Base-by-base conservation (phyloP, 2,113 vertebrate species). In the Stercorarius parasiticus region DNA sequence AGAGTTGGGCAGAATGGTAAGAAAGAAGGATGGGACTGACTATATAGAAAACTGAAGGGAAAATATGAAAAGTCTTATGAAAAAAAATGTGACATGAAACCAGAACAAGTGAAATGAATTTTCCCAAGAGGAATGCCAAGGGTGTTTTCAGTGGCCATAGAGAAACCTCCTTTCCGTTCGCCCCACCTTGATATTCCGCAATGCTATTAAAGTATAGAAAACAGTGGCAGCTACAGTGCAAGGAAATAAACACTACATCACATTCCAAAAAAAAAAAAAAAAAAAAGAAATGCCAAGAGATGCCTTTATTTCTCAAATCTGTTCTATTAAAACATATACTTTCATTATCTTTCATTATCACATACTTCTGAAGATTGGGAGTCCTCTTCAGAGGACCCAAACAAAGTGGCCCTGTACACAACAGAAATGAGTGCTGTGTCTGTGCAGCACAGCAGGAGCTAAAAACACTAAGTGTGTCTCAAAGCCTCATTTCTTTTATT, bases 321-420 rank as follows among this genome's bases (percentile, higher is more conserved):
- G 25, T 53, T 80, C 13, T n/a, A 71, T 71, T 71, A 82, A 73
- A 88, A 82, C 17, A 45, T 12, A 55, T 7, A 62, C 29, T 71
- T 86, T 84, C 27, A 30, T 70, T 53, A 61, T 61, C 29, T 71
- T 86, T 84, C 27, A 30, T 70, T 53, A 61, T 61, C 13, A 49
- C 8, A 38, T 58, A 67, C 10, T 65, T 76, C 40, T 91, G 52
- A 70, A 80, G 78, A 79, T 1, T 52, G 40, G 38, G 32, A 96
- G 22, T 32, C 8, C 20, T 53, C 21, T 80, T 67, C 29, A 72
- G 1, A 13, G 30, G 23, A 55, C 40, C 7, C 18, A 64, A 65
- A 59, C 0, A 0, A 61, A 59, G 29, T 29, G 17, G 17, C 21
- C 36, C n/a, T 58, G 32, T 10, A 76, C 10, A 38, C 3, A 16